phyloP scores from a whole-genome alignment of 1,140 invertebrate species.

The Tetramorium parvispinum region DNA sequence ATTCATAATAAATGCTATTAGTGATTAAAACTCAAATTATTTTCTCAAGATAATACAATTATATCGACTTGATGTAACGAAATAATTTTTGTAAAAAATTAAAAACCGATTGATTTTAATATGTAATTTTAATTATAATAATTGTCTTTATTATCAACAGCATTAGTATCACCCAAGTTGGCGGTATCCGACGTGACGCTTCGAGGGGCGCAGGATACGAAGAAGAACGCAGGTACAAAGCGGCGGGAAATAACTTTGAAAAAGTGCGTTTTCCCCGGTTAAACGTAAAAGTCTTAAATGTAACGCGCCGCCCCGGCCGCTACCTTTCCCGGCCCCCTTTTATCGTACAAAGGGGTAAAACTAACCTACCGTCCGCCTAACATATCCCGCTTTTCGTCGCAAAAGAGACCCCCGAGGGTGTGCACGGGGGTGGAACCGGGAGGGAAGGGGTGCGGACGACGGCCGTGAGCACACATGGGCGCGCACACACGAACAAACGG shows the following conservation, averaged over 20 bases:
- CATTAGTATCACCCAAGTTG: background rate
- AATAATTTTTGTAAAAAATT: background rate
- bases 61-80: background rate
- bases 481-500: slow-evolving; percentile 68
- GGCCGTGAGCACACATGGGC: slow-evolving; percentile 46
- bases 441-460: slow-evolving; percentile 50
- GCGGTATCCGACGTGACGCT: background rate
- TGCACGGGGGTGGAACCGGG: slow-evolving; percentile 29
- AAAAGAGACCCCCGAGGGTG: slow-evolving; percentile 65
- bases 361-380: slow-evolving; percentile 63
- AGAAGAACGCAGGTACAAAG: slow-evolving; percentile 18
- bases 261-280: slow-evolving; percentile 59
- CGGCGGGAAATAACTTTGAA: slow-evolving; percentile 27
- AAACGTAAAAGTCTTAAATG: slow-evolving; percentile 66
- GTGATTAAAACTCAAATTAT: background rate
- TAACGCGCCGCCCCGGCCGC: slow-evolving; percentile 37
- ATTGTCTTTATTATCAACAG: background rate
- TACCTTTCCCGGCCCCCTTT: slow-evolving; percentile 54
- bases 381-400: slow-evolving; percentile 68
- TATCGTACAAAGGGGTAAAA: slow-evolving; percentile 67
- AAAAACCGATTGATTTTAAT: background rate
- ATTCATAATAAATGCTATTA: background rate
- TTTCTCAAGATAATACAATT: background rate
- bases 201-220: background rate
- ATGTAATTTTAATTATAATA: background rate